phyloP scores from a whole-genome alignment of 2,888 invertebrate genomes.

The Drosophila mimica region DNA sequence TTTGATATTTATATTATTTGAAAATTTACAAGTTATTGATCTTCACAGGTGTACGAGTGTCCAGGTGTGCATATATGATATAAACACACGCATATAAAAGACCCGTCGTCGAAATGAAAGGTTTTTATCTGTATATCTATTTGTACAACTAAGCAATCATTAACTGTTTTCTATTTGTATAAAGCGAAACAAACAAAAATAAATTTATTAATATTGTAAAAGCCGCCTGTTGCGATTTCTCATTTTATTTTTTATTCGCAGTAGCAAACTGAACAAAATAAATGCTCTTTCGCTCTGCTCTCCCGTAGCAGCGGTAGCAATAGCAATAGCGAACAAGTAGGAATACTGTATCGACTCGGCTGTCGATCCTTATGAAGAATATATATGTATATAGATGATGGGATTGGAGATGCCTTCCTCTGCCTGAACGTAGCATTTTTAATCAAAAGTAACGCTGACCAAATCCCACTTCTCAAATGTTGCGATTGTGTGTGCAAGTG shows the following conservation, averaged over 20 bases:
- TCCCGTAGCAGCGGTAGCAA: neutral
- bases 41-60: neutral
- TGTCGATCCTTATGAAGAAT: neutral
- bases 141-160: conserved; percentile 57
- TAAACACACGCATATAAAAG: conserved; percentile 1
- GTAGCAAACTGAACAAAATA: neutral
- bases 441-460: neutral
- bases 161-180: conserved; percentile 81
- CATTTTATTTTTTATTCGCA: neutral
- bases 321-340: neutral
- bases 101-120: conserved; percentile 38
- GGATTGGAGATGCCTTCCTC: neutral
- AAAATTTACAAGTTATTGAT: neutral
- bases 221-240: neutral
- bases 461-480: neutral
- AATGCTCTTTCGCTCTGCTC: neutral
- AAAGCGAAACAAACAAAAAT: conserved; percentile 59
- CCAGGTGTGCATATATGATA: neutral
- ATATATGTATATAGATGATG: neutral
- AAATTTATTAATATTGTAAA: conserved; percentile 55
- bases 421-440: neutral
- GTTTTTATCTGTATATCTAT: conserved; percentile 46
- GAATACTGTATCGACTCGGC: neutral
- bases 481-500: neutral
- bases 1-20: neutral